Evolutionary conservation across 2,888 invertebrate genomes (phyloP), one percentile per base, ranked within the genome.

Genomic region (Ichneumoninae sp.): DNA sequence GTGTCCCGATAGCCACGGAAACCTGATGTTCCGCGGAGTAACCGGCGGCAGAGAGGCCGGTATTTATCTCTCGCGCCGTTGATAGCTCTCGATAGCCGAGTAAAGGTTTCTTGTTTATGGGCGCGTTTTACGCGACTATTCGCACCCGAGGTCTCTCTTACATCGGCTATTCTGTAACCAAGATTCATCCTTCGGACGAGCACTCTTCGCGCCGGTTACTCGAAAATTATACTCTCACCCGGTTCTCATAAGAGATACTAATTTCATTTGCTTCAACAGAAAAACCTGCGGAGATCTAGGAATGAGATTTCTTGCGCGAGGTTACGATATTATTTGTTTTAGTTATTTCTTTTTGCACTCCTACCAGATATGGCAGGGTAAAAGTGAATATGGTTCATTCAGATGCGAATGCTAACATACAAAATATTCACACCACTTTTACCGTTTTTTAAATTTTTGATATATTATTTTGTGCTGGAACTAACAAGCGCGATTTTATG

Each of bases 121-220:
- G 69, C 81, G 83, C 86, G 86, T 86, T 86, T 83, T 83, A 86
- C 86, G 83, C 85, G 81, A 85, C 85, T 83, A 83, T 86, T 86
- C 86, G 83, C 86, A 85, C 86, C 83, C 86, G 83, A 69, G 83
- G 72, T 62, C 62, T 83, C 85, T 77, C 85, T 68, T 79, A 77
- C 62, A 47, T 50, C 60, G 22, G 52, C 82, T 50, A 82, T 83
- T 78, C 50, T 50, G 40, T 26, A 44, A 60, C 66, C 60, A 30
- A 69, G 50, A 52, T 62, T 47, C 60, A 47, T 47, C 44, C 44
- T 16, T 16, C 44, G 44, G 44, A 47, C 44, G 44, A 47, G 16
- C 44, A 47, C 44, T 16, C 44, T 5, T 47, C 44, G 16, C 60
- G 33, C 26, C 22, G n/a, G 68, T 77, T 77, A 54, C 60, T 69